Evolutionary conservation across 2,797 vertebrate genomes (phyloP).

Genomic region (Myioborus melanocephalus): DNA sequence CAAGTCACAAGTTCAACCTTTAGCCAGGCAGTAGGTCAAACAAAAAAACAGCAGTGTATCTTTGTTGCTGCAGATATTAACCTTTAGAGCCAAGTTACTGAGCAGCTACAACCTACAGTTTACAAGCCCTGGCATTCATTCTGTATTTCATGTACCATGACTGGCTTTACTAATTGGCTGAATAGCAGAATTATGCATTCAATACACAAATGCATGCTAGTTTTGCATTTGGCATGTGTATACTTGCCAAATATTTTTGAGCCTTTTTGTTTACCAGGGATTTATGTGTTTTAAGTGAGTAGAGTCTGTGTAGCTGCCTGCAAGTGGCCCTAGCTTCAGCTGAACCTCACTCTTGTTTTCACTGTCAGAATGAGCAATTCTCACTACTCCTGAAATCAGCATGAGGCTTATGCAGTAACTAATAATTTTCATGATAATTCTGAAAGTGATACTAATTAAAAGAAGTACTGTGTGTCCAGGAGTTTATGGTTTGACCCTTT

Average conservation of each 20-base stretch:
- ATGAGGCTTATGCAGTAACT: not conserved
- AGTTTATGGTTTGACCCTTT: not conserved
- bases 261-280: not conserved
- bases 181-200: not conserved
- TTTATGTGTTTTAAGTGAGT: not conserved
- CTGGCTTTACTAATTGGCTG: not conserved
- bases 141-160: not conserved
- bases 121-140: not conserved
- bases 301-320: not conserved
- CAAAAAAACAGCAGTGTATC: not conserved
- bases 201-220: not conserved
- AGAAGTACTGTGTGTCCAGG: not conserved
- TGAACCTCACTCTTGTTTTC: not conserved
- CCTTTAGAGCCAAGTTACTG: not conserved
- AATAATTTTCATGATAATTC: not conserved
- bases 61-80: not conserved
- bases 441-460: not conserved
- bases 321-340: not conserved
- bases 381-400: not conserved
- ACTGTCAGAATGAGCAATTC: not conserved
- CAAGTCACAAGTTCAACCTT: not conserved
- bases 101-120: not conserved
- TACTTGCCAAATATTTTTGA: not conserved
- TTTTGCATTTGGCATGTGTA: not conserved
- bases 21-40: not conserved